Evolutionary conservation across 2,888 invertebrate species (phyloP), one percentile per base, ranked within the genome.

Genomic region (Perdita meconis): DNA sequence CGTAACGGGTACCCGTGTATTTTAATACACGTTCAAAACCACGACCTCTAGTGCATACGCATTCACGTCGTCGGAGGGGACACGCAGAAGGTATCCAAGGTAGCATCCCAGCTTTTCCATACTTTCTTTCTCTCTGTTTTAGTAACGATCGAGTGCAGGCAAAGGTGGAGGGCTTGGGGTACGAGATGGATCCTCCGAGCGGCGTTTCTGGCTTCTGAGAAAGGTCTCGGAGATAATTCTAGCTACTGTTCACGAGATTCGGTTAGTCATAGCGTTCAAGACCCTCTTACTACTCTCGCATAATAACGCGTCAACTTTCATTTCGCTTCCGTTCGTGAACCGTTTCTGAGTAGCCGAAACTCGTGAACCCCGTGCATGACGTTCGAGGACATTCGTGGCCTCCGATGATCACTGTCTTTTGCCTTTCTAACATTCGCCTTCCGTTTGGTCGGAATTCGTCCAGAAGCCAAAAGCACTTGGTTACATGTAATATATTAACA

Each of bases 141-240:
- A 65, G 65, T 78, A 77, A 68, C 70, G 65, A 64, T 71, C 55
- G 66, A 73, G 60, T 84, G 83, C 82, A 84, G 78, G 77, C 83
- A 80, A 80, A 84, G 81, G 80, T 81, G 78, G 77, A 68, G 77
- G 79, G 74, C 24, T 57, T 44, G 40, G 70, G 69, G 70, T 47
- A 70, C 70, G 72, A 63, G 70, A 75, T 72, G 79, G 66, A 73
- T 74, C 76, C 81, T 83, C 83, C 85, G 56, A 60, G 6, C 44
- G 84, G 85, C 85, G 78, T 77, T 86, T 85, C 80, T 81, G 86
- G 85, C 84, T 86, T 86, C 86, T 79, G 86, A 73, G 73, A 84
- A 79, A 84, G 78, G 65, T 82, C 67, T 60, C 38, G 73, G 71
- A 63, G 57, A 61, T 60, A 24, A 44, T 34, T 26, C 55, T 53